A percentile compares a stretch with the other conserved stretches of the same genome.
Evolutionary conservation across 2,888 invertebrate genomes (phyloP).

Genomic region (Ceramica pisi): DNA sequence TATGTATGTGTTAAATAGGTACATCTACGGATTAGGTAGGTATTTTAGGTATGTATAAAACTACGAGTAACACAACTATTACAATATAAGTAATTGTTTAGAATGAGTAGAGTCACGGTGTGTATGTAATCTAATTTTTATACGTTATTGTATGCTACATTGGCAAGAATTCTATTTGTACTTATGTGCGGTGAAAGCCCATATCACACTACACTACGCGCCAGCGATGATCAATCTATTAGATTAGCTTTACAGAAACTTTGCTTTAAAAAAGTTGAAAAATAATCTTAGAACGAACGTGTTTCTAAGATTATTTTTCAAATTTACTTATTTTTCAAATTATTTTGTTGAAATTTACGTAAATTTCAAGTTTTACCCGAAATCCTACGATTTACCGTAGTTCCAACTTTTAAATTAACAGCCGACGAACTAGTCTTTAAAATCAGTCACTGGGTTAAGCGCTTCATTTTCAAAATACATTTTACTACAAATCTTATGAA

Average conservation of each 20-base stretch:
- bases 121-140: constrained; percentile 53
- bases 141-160: constrained; percentile 65
- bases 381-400: background rate
- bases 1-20: constrained; percentile 21
- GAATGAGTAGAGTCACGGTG: constrained; percentile 62
- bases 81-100: constrained; percentile 55
- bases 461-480: background rate
- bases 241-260: too few species aligned
- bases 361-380: background rate
- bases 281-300: background rate
- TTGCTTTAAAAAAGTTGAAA: background rate
- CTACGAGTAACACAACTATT: constrained; percentile 59
- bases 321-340: too few species aligned
- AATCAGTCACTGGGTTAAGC: background rate
- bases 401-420: background rate
- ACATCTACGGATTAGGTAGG: constrained; percentile 31
- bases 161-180: constrained; percentile 84
- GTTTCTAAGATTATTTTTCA: too few species aligned
- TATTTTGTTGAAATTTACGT: too few species aligned
- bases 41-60: constrained; percentile 31
- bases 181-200: constrained; percentile 69
- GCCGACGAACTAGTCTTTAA: background rate
- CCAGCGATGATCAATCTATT: background rate
- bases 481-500: background rate
- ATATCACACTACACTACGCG: constrained; percentile 33